Evolutionary conservation across 1,140 invertebrate genomes (phyloP).

Genomic region (Drosophila setifemur): DNA sequence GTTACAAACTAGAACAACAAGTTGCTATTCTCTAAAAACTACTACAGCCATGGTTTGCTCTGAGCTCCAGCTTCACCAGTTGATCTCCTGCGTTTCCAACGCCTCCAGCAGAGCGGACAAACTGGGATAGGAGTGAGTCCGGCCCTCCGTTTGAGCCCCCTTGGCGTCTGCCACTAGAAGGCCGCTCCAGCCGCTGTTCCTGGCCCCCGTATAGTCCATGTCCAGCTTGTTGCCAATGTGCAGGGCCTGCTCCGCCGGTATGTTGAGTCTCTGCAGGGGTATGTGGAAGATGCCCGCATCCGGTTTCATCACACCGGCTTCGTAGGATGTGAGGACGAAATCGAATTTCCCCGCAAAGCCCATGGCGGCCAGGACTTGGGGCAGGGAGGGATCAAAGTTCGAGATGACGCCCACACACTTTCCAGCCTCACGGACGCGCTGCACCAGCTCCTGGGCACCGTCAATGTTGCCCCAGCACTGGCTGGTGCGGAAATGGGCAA

Average conservation of each 20-base stretch:
- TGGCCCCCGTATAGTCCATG: slow-evolving; percentile 91
- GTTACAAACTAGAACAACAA: too few species aligned
- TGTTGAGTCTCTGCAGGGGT: slow-evolving; percentile 41
- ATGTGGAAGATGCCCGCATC: slow-evolving; percentile 57
- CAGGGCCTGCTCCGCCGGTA: slow-evolving; percentile 86
- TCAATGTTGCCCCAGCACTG: slow-evolving; percentile 60
- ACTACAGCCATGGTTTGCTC: slow-evolving; percentile 2
- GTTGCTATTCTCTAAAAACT: neutral
- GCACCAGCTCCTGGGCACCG: slow-evolving; percentile 51
- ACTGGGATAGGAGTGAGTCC: slow-evolving; percentile 38
- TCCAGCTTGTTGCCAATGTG: slow-evolving; percentile 91
- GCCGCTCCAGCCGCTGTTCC: slow-evolving; percentile 88
- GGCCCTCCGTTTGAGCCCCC: too few species aligned
- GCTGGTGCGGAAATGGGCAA: slow-evolving; percentile 54
- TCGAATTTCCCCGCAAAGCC: slow-evolving; percentile 58
- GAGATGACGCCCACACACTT: slow-evolving; percentile 76
- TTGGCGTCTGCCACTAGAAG: slow-evolving; percentile 78
- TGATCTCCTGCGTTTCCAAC: slow-evolving; percentile 42
- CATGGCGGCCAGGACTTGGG: slow-evolving; percentile 53
- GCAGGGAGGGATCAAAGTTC: slow-evolving; percentile 73
- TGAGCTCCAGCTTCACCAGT: slow-evolving; percentile 44
- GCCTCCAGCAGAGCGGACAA: slow-evolving; percentile 40
- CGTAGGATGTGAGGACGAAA: slow-evolving; percentile 77
- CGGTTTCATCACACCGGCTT: slow-evolving; percentile 69
- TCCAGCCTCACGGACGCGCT: slow-evolving; percentile 41